Evolutionary conservation across 1,140 invertebrate species (phyloP).

Genomic region (Tetramorium parvispinum): DNA sequence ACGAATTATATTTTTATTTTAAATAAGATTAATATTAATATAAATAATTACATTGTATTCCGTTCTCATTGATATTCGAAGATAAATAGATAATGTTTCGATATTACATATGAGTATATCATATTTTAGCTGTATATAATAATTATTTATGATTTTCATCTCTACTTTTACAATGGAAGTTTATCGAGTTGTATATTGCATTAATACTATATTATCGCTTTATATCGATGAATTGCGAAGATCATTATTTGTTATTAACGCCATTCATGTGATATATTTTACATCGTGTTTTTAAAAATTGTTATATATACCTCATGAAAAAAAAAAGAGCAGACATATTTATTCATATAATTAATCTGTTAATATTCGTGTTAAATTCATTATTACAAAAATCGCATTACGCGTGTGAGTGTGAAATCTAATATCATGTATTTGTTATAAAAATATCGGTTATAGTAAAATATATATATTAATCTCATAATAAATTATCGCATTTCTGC

Average conservation of each 20-base stretch:
- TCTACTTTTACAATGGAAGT: slow-evolving; percentile 19
- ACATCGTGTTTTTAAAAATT: slow-evolving; percentile 40
- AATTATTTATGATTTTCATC: slow-evolving; percentile 40
- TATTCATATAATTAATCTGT: slow-evolving; percentile 54
- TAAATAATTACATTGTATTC: slow-evolving; percentile 30
- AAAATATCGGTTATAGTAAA: slow-evolving; percentile 50
- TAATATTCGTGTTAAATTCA: slow-evolving; percentile 62
- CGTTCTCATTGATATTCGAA: slow-evolving; percentile 27
- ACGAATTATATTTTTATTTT: slow-evolving; percentile 9
- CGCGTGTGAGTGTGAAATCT: slow-evolving; percentile 32
- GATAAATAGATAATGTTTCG: background rate
- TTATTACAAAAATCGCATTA: slow-evolving; percentile 47
- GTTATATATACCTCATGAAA: slow-evolving; percentile 50
- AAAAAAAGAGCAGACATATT: slow-evolving; percentile 45
- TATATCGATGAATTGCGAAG: slow-evolving; percentile 30
- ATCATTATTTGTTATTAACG: slow-evolving; percentile 31
- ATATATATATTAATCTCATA: slow-evolving; percentile 51
- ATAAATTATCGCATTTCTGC: slow-evolving; percentile 37
- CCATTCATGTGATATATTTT: slow-evolving; percentile 54
- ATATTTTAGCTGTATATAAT: slow-evolving; percentile 47
- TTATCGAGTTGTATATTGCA: slow-evolving; percentile 31
- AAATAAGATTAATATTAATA: slow-evolving; percentile 37
- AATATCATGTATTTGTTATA: slow-evolving; percentile 47
- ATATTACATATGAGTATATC: slow-evolving; percentile 17
- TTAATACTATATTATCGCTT: slow-evolving; percentile 43